Conservation (phyloP, 2,888 invertebrate genomes). For the Syrphus vitripennis region DNA sequence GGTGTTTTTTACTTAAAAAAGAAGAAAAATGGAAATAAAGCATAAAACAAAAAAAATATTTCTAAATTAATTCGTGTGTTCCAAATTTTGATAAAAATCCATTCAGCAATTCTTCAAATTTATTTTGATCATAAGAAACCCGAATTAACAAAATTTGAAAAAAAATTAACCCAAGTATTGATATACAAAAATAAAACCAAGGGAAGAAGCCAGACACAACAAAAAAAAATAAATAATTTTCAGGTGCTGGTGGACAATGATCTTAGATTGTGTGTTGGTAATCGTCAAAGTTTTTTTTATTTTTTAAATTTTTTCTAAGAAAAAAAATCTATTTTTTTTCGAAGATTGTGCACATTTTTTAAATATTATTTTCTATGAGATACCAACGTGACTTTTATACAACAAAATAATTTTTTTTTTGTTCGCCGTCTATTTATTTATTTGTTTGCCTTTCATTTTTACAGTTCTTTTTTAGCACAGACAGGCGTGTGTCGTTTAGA, state of each 20-base stretch:
- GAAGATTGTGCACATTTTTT: conserved; percentile 41
- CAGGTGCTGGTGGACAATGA: conserved; percentile 50
- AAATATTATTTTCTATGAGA: neutral
- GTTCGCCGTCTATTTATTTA: neutral
- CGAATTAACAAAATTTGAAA: neutral
- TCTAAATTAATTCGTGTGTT: too few relatives aligned
- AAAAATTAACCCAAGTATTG: neutral
- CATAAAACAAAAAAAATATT: too few relatives aligned
- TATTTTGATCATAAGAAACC: neutral
- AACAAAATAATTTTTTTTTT: neutral
- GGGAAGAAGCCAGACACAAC: conserved; percentile 40
- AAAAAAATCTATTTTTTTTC: conserved; percentile 1
- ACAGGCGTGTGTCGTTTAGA: conserved; percentile 68
- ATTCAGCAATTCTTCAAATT: neutral
- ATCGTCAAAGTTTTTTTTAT: conserved; percentile 17
- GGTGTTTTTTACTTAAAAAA: too few relatives aligned
- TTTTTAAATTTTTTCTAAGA: conserved; percentile 17
- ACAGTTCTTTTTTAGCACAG: conserved; percentile 29
- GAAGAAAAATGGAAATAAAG: too few relatives aligned
- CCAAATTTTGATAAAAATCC: too few relatives aligned
- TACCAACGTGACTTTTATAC: conserved; percentile 19
- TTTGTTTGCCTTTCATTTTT: conserved; percentile 36
- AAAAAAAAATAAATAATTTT: conserved; percentile 32
- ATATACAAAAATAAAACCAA: neutral
- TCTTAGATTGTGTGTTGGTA: conserved; percentile 58